Evolutionary conservation across 2,113 vertebrate species (phyloP).

Genomic region (Cephalopholis sonnerati): DNA sequence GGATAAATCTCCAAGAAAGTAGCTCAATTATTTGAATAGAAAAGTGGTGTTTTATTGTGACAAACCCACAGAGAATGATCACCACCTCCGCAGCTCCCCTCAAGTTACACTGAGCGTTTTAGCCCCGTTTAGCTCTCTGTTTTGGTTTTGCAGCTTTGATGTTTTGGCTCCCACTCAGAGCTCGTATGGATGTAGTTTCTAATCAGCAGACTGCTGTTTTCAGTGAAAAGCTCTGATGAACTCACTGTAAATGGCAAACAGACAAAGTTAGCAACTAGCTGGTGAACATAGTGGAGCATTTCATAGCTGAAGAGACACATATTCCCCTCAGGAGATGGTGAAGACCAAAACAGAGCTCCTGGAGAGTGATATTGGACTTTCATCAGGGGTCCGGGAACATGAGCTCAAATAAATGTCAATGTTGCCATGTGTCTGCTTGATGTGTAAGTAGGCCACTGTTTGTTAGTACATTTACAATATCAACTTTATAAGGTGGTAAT

Average conservation of each 20-base stretch:
- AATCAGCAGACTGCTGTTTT: background rate
- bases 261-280: background rate
- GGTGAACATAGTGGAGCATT: background rate
- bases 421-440: background rate
- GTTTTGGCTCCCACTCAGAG: background rate
- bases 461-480: too few species aligned
- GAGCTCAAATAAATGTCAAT: background rate
- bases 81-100: background rate
- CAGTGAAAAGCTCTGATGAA: background rate
- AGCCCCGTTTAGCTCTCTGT: background rate
- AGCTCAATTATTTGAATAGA: background rate
- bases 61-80: background rate
- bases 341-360: background rate
- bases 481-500: too few species aligned
- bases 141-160: constrained; percentile 2
- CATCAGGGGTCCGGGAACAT: background rate
- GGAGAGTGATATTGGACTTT: background rate
- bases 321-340: background rate
- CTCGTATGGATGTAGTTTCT: background rate
- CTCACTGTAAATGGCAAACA: background rate
- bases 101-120: background rate
- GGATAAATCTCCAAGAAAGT: background rate
- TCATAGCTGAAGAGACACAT: background rate
- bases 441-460: too few species aligned
- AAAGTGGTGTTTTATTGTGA: background rate